Base-by-base conservation (phyloP, 1,140 invertebrate species). In the Arion vulgaris region DNA sequence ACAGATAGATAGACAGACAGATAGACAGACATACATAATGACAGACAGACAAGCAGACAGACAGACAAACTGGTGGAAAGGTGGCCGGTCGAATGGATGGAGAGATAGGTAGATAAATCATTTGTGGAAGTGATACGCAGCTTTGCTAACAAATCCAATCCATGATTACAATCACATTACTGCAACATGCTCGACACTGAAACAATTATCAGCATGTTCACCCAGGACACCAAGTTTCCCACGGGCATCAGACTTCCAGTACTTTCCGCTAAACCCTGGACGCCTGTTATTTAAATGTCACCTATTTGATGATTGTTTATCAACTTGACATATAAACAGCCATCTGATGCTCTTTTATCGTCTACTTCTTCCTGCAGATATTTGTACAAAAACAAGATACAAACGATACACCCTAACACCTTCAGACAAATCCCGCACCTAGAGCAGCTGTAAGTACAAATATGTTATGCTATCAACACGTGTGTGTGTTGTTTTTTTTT, bases 321-420 rank as follows among this genome's bases (percentile, higher is more conserved):
- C 53, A 11, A 15, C 53, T 57, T 57, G 9, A 9, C 9, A n/a
- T 57, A 57, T 57, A 57, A 19, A 57, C 53, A 57, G 2, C 53
- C 53, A 57, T 45, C 53, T 57, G 23, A 57, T 19, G 17, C 53
- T 19, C 1, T 57, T 23, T 15, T 57, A 23, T n/a, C 26, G 53
- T 57, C 26, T 57, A 4, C 15, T 69, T 34, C 36, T 45, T 72
- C 28, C 28, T 23, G 1, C 80, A 81, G 80, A 69, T 81, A 81
- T 57, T 51, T 81, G n/a, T 81, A 81, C 80, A 81, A 74, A 57
- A 81, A 81, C 34, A 72, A 74, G 45, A 81, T 81, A n/a, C 28
- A 39, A 39, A 72, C 57, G 51, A 74, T 81, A 23, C 68, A 81
- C 28, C 71, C 68, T 0, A 74, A 81, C 4, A n/a, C 80, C 0